Evolutionary conservation across 2,888 invertebrate species (phyloP), one percentile per base, ranked within the genome.

Genomic region (Leptogaster cylindrica): DNA sequence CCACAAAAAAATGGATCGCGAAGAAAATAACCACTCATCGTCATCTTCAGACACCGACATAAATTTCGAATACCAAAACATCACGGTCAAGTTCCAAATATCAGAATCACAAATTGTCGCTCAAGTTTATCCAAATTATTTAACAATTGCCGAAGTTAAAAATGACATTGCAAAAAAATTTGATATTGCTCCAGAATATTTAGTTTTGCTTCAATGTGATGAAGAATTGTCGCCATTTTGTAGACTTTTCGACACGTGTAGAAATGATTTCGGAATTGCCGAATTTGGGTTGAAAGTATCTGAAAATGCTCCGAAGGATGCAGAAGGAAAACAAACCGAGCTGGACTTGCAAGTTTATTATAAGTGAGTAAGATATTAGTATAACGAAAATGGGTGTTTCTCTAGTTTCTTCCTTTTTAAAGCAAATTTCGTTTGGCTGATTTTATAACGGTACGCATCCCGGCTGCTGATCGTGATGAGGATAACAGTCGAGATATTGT

Each of bases 161-260:
- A 83, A 83, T 72, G 86, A 87, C 73, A 80, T 89, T 41, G 84
- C 82, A 1, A 83, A 83, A 1, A 81, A 87, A 41, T 87, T 89
- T 74, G 82, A 83, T 75, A 79, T 85, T 1, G 81, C 84, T 12
- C 81, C 81, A 0, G 79, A 84, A 10, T 78, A 83, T 41, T 76
- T 89, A 39, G 77, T 83, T 0, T 71, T 88, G 2, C 77, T 82
- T 46, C 82, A 86, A 76, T 77, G 78, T 50, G 83, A 83, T 2
- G 77, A 75, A 8, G 77, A 80, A 23, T 66, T 79, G 0, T 71
- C 78, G 3, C 72, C 78, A 61, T 75, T 77, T 5, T 67, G 73
- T 6, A 70, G 74, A 28, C 73, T 81, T 8, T 71, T 73, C 52
- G 75, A 78, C 16, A 74, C 79, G 0, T 68, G 70, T 6, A 69